phyloP scores from a whole-genome alignment of 1,140 invertebrate species.

The Drosophila sechellia region DNA sequence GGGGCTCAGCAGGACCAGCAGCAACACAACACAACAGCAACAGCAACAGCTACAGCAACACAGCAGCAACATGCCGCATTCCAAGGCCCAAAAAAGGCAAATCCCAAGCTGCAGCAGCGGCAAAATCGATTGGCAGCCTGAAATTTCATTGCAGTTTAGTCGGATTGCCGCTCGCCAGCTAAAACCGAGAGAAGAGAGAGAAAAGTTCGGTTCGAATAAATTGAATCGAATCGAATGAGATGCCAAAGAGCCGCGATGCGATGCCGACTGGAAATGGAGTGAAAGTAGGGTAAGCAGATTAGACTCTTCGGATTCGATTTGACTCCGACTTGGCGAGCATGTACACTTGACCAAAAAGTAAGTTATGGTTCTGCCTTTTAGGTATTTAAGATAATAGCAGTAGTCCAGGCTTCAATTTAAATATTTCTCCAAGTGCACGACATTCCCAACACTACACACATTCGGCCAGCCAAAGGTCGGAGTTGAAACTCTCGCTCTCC shows the following conservation, averaged over 20 bases:
- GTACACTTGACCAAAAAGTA: not conserved
- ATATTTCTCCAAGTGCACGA: slow-evolving; percentile 4
- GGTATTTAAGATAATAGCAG: not conserved
- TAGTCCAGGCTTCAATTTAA: too few species aligned
- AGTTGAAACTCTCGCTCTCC: slow-evolving; percentile 31
- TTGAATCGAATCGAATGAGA: slow-evolving; percentile 70
- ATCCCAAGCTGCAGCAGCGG: slow-evolving; percentile 56
- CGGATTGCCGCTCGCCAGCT: slow-evolving; percentile 8
- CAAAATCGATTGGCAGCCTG: slow-evolving; percentile 56
- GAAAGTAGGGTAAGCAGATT: slow-evolving; percentile 82
- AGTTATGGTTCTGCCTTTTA: not conserved
- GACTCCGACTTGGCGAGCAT: slow-evolving; percentile 7
- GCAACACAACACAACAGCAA: slow-evolving; percentile 6
- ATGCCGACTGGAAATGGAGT: slow-evolving; percentile 76
- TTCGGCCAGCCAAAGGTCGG: slow-evolving; percentile 32
- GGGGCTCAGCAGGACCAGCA: slow-evolving; percentile 38
- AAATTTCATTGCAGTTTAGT: slow-evolving; percentile 74
- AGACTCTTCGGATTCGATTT: slow-evolving; percentile 50
- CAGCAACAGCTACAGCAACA: slow-evolving; percentile 14
- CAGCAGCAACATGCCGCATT: slow-evolving; percentile 66
- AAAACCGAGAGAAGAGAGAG: slow-evolving; percentile 43
- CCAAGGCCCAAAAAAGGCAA: slow-evolving; percentile 79
- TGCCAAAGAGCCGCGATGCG: slow-evolving; percentile 55
- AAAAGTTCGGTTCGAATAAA: slow-evolving; percentile 74
- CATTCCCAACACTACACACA: not conserved